Base-by-base conservation (phyloP, 2,113 vertebrate genomes). In the Poecile atricapillus region DNA sequence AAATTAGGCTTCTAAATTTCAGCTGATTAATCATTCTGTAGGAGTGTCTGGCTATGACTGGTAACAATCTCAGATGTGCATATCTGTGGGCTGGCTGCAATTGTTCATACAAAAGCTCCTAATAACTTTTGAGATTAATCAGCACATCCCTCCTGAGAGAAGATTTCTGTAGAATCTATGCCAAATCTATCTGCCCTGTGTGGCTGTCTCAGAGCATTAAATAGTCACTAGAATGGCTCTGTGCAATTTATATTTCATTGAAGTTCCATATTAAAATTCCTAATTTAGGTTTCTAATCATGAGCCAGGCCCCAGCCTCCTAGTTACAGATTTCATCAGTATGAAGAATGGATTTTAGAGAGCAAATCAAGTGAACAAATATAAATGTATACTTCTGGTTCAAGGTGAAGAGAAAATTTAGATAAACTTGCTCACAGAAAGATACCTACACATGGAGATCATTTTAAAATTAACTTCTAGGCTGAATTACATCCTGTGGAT, bases 361-460 rank as follows among this genome's bases (percentile, higher is more conserved):
- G 4, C 4, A 76, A 75, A 83, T 28, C 27, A 67, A 21, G 30
- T 56, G 16, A 41, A 37, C 28, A 58, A 49, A 69, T 22, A 15
- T 19, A 67, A n/a, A 28, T 62, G 10, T 11, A 18, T 67, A 6
- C 10, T 64, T 69, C 41, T 63, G 20, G 2, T 58, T 73, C 53
- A 49, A 21, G 27, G 10, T 44, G 58, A 76, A 63, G 13, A 22
- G 18, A 67, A 43, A 60, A 43, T 4, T 33, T 71, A 22, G 25
- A 7, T 31, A 35, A 67, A 76, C 10, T 41, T 59, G 16, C 24
- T 79, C 60, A 56, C 15, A 7, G 33, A 82, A 59, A 44, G 8
- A 2, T n/a, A 41, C 8, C 4, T 27, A 67, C 2, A 16, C 4
- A 15, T 4, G 7, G 3, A 59, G 6, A 50, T 30, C 0, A 14